These are phyloP conservation scores for Cirrhinus molitorella DNA, from an alignment of 2,797 vertebrate genomes.

Conservation along the genomic window DNA sequence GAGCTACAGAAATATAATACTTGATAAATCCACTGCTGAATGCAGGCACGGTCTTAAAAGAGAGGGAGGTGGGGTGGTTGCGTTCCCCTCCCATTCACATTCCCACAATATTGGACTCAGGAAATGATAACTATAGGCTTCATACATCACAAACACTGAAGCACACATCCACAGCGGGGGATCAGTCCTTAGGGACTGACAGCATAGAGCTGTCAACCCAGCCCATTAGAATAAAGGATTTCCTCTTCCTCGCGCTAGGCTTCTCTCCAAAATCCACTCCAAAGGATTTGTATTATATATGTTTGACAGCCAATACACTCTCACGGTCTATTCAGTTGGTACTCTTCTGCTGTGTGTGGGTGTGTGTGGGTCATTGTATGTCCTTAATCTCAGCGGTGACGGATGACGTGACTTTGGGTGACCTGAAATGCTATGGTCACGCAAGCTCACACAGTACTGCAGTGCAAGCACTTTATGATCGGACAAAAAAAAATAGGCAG, in stretches of 20 bases:
- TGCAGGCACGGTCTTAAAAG: slow-evolving; percentile 5
- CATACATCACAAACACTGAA: slow-evolving; percentile 38
- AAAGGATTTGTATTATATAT: slow-evolving; percentile 48
- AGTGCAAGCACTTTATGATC: slow-evolving; percentile 6
- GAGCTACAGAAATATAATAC: slow-evolving; percentile 11
- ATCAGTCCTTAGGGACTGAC: slow-evolving; percentile 43
- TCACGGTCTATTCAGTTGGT: slow-evolving; percentile 28
- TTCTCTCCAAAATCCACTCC: slow-evolving; percentile 42
- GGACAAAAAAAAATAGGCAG: neutral
- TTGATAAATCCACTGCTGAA: slow-evolving; percentile 38
- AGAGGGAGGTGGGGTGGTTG: slow-evolving; percentile 21
- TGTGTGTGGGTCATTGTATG: neutral
- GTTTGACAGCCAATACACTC: slow-evolving; percentile 46
- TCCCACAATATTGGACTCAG: slow-evolving; percentile 37
- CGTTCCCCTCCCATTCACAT: slow-evolving; percentile 17
- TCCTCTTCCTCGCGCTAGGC: slow-evolving; percentile 31
- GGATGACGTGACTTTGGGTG: slow-evolving; percentile 15
- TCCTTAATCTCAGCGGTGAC: slow-evolving; percentile 21
- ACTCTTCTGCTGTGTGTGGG: slow-evolving; percentile 9
- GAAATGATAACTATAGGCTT: slow-evolving; percentile 44
- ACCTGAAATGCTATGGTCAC: slow-evolving; percentile 35
- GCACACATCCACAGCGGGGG: slow-evolving; percentile 19
- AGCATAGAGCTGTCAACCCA: slow-evolving; percentile 47
- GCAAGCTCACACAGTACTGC: slow-evolving; percentile 8
- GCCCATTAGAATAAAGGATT: slow-evolving; percentile 50